phyloP scores from a whole-genome alignment of 1,140 invertebrate genomes.

The Xylocopa sonorina region DNA sequence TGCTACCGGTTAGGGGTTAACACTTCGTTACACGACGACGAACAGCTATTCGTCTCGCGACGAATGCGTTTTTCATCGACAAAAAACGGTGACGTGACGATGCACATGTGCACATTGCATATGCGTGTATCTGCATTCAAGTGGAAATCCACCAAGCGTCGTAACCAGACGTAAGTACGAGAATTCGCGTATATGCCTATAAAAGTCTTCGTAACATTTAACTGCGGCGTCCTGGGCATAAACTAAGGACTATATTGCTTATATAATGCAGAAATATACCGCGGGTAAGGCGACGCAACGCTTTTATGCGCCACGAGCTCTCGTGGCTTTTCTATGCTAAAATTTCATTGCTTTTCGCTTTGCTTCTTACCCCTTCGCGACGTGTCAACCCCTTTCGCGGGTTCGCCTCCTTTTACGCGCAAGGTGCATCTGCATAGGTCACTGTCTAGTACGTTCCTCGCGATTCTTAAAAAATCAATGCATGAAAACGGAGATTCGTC shows the following conservation, averaged over 20 bases:
- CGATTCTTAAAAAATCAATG: too few species aligned
- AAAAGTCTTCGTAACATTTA: constrained; percentile 63
- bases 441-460: background rate
- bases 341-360: constrained; percentile 25
- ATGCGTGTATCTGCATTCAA: constrained; percentile 17
- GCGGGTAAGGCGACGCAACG: constrained; percentile 25
- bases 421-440: background rate
- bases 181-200: constrained; percentile 58
- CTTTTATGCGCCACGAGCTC: constrained; percentile 45
- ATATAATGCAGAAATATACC: constrained; percentile 60
- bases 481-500: too few species aligned
- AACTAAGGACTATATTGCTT: constrained; percentile 61
- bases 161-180: constrained; percentile 55
- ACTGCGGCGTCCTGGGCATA: constrained; percentile 55
- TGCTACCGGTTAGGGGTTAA: constrained; percentile 42
- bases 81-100: constrained; percentile 11
- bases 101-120: background rate
- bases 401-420: background rate
- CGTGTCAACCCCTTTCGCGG: background rate
- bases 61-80: constrained; percentile 17
- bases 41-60: constrained; percentile 9
- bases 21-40: constrained; percentile 33
- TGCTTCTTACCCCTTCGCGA: background rate
- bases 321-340: constrained; percentile 23
- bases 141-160: constrained; percentile 41